phyloP scores from a whole-genome alignment of 2,113 vertebrate genomes.

The Hyperoodon ampullatus region DNA sequence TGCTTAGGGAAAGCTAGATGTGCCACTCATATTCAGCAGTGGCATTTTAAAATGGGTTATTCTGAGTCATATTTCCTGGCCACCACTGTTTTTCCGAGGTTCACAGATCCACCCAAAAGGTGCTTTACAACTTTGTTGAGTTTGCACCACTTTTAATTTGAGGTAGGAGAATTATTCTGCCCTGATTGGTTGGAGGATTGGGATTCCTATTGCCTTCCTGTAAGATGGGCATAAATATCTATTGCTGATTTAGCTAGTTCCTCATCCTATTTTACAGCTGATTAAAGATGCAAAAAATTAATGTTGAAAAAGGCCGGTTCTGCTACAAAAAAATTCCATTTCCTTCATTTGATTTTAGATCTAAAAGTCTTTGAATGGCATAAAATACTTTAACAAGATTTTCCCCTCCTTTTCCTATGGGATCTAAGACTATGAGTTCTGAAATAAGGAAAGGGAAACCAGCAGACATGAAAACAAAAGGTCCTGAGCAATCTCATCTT shows the following conservation, averaged over 20 bases:
- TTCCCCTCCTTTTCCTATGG: constrained; percentile 6
- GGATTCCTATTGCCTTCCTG: neutral
- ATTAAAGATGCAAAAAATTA: constrained; percentile 63
- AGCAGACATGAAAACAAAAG: constrained; percentile 36
- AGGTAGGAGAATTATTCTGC: neutral
- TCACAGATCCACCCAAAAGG: neutral
- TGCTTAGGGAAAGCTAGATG: neutral
- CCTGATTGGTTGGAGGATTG: neutral
- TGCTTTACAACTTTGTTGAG: neutral
- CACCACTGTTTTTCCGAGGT: neutral
- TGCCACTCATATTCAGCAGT: neutral
- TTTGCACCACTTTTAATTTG: neutral
- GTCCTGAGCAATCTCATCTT: neutral
- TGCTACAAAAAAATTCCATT: constrained; percentile 6
- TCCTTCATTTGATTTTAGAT: constrained; percentile 58
- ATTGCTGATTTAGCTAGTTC: neutral
- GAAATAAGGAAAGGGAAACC: constrained; percentile 23
- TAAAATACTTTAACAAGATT: constrained; percentile 45
- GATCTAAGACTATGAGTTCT: neutral
- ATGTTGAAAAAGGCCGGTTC: neutral
- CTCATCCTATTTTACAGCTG: neutral
- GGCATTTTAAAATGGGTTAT: neutral
- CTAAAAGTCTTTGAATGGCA: constrained; percentile 48
- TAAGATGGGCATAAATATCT: neutral
- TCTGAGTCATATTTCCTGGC: neutral